phyloP scores from a whole-genome alignment of 2,113 vertebrate species.

The Craseonycteris thonglongyai region DNA sequence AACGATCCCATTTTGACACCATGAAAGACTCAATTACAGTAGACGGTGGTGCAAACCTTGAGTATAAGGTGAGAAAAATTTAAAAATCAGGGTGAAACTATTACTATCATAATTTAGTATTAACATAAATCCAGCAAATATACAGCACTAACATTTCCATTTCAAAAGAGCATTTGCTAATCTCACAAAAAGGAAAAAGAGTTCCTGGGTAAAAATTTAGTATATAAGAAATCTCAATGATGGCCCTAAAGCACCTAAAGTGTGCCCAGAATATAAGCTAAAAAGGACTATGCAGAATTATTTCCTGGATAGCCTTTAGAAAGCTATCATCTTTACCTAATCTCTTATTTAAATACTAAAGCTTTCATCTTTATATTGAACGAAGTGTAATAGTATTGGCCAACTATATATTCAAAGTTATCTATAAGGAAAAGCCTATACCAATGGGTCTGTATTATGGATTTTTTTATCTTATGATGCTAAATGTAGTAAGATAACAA shows the following conservation, averaged over 20 bases:
- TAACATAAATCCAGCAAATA: not conserved
- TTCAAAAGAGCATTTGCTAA: not conserved
- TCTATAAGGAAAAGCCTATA: slow-evolving; percentile 34
- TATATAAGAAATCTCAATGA: not conserved
- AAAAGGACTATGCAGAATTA: slow-evolving; percentile 5
- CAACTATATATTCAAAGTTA: not conserved
- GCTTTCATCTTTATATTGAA: not conserved
- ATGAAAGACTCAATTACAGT: not conserved
- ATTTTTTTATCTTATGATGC: slow-evolving; percentile 30
- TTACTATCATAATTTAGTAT: not conserved
- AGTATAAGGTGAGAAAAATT: not conserved
- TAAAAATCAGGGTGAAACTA: not conserved
- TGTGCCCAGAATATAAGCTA: not conserved
- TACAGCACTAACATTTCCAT: not conserved
- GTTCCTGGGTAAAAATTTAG: not conserved
- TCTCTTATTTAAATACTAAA: not conserved
- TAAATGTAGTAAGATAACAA: not conserved
- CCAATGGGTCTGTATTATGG: not conserved
- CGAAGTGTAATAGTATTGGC: not conserved
- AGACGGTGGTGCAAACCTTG: rapidly evolving
- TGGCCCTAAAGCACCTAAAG: not conserved
- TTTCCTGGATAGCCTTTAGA: not conserved
- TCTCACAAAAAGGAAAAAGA: not conserved
- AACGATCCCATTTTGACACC: not conserved
- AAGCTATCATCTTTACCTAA: not conserved